Evolutionary conservation across 2,113 vertebrate species (phyloP).

Genomic region (Haemorhous mexicanus): DNA sequence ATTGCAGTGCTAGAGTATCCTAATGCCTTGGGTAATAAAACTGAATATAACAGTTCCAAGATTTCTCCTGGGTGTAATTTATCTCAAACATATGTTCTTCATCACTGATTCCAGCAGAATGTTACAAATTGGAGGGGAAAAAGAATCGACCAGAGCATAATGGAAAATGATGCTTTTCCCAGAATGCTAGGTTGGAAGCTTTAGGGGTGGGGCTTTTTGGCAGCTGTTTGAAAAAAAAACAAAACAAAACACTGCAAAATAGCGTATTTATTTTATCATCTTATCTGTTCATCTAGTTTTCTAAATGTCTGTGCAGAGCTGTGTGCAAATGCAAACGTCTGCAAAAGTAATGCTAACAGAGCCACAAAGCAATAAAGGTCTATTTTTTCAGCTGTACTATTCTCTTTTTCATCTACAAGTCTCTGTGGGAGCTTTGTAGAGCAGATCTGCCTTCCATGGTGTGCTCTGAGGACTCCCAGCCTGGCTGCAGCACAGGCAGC

Average conservation of each 20-base stretch:
- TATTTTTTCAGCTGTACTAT: background rate
- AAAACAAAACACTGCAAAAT: background rate
- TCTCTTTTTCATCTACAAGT: background rate
- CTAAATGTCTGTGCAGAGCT: background rate
- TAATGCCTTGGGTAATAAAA: conserved; percentile 67
- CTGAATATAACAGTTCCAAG: conserved; percentile 65
- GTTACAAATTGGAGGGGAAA: conserved; percentile 57
- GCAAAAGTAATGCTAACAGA: background rate
- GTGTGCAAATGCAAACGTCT: background rate
- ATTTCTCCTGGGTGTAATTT: conserved; percentile 71
- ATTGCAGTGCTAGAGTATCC: conserved; percentile 47
- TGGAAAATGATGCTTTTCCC: conserved; percentile 42
- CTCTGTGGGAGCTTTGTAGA: background rate
- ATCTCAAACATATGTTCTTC: conserved; percentile 70
- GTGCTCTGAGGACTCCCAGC: background rate
- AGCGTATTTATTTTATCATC: background rate
- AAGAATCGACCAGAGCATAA: conserved; percentile 46
- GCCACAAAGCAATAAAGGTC: background rate
- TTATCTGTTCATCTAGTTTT: background rate
- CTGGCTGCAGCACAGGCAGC: background rate
- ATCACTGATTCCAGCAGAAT: conserved; percentile 68
- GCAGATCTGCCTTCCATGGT: background rate
- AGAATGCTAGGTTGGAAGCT: background rate
- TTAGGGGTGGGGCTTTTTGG: background rate
- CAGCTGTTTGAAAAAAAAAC: background rate